Base-by-base conservation (phyloP, 2,113 vertebrate genomes). In the Vimba vimba region DNA sequence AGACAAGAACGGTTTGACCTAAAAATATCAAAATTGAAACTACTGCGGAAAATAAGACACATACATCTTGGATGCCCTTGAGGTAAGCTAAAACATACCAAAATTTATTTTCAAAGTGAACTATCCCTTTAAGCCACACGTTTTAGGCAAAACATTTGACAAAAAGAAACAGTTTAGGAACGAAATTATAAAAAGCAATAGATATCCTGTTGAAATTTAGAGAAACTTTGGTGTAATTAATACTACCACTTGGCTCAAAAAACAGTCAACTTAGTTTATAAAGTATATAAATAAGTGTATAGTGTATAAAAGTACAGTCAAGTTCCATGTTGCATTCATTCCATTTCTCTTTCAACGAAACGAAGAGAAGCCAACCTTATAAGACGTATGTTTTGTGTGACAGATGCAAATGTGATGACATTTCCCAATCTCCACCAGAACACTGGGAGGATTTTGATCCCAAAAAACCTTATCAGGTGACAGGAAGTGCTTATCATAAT, bases 281-380 rank as follows among this genome's bases (percentile, higher is more conserved):
- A 36, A 64, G 12, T 64, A 4, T 25, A 27, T 27, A 36, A 8
- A 36, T 30, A 33, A 33, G 33, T 33, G 33, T 33, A 33, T 33
- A 33, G 33, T 4, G 33, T 33, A 33, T 33, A 33, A 33, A 33
- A 33, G 33, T 33, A 33, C 33, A 33, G 3, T 27, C 36, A 47
- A 23, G 60, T 33, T n/a, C 23, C 11, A 23, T 19, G 7, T 6
- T 50, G 27, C 66, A 43, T 60, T 57, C 43, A 17, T 30, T 36
- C 19, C 5, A 3, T 4, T 89, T 90, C 39, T 30, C 13, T 39
- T 86, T 21, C n/a, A 0, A 0, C 0, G 12, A 91, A 91, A 87
- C 79, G 85, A 91, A 93, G 87, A 90, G 90, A 93, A 92, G 92
- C 64, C 25, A 4, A 50, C 64, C 21, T 39, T 71, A 10, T 19